Percentiles rank a stretch among this genome's conserved stretches.
phyloP scores from a whole-genome alignment of 2,113 vertebrate species.

The Xerus inauris region DNA sequence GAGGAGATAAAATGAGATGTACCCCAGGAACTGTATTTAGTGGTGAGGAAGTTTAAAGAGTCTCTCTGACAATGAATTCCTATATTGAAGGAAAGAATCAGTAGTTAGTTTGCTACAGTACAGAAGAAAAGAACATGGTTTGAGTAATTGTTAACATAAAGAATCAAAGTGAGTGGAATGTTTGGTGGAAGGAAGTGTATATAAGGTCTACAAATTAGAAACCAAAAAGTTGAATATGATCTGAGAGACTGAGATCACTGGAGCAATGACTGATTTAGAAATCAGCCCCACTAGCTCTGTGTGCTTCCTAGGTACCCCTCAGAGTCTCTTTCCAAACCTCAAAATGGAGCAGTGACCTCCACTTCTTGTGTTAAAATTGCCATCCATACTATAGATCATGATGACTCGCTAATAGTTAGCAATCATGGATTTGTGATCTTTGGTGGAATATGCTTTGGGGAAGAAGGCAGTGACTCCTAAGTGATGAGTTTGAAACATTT shows the following conservation, averaged over 20 bases:
- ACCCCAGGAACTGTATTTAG: neutral
- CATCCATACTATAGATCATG: neutral
- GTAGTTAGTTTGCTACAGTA: neutral
- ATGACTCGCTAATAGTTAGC: neutral
- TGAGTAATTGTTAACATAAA: neutral
- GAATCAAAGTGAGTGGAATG: neutral
- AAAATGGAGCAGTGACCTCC: neutral
- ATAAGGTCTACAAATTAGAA: neutral
- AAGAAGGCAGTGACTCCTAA: neutral
- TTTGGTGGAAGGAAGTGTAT: neutral
- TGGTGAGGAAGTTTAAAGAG: neutral
- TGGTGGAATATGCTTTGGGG: neutral
- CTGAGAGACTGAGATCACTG: neutral
- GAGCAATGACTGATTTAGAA: neutral
- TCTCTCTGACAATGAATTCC: neutral
- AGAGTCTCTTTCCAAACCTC: neutral
- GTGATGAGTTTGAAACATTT: neutral
- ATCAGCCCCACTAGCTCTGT: neutral
- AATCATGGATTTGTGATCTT: neutral
- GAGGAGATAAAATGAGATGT: neutral
- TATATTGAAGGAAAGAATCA: neutral
- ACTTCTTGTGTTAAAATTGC: neutral
- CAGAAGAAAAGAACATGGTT: neutral
- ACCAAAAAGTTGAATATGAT: neutral
- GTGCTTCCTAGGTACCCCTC: neutral